Evolutionary conservation across 2,113 vertebrate species (phyloP).

Genomic region (Dipodomys spectabilis): DNA sequence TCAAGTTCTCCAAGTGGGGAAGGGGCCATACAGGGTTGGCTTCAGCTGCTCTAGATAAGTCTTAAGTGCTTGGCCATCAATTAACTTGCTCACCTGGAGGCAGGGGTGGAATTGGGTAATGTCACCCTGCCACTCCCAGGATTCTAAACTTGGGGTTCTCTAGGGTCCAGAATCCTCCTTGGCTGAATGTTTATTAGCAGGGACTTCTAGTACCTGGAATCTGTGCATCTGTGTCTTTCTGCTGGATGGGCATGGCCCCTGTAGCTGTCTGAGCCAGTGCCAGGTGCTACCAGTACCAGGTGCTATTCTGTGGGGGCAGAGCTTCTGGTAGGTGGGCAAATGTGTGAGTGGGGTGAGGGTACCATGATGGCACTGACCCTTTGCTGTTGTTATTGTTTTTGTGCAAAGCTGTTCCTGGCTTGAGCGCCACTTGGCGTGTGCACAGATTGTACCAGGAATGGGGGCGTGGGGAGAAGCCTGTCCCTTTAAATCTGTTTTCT

Average conservation of each 20-base stretch:
- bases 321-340: neutral
- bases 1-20: neutral
- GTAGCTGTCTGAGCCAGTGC: neutral
- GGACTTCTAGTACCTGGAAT: neutral
- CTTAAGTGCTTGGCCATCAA: neutral
- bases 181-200: neutral
- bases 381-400: constrained; percentile 61
- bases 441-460: constrained; percentile 71
- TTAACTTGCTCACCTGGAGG: neutral
- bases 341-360: neutral
- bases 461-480: constrained; percentile 1
- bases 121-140: neutral
- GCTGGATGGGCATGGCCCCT: neutral
- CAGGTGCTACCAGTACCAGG: neutral
- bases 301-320: neutral
- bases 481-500: constrained; percentile 81
- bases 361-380: neutral
- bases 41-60: neutral
- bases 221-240: neutral
- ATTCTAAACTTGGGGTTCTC: constrained; percentile 6
- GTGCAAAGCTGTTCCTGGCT: constrained; percentile 50
- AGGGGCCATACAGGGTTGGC: neutral
- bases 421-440: constrained; percentile 7
- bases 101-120: neutral
- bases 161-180: neutral